Evolutionary conservation across 2,888 invertebrate genomes (phyloP).

Genomic region (Ptychoptera albimana): DNA sequence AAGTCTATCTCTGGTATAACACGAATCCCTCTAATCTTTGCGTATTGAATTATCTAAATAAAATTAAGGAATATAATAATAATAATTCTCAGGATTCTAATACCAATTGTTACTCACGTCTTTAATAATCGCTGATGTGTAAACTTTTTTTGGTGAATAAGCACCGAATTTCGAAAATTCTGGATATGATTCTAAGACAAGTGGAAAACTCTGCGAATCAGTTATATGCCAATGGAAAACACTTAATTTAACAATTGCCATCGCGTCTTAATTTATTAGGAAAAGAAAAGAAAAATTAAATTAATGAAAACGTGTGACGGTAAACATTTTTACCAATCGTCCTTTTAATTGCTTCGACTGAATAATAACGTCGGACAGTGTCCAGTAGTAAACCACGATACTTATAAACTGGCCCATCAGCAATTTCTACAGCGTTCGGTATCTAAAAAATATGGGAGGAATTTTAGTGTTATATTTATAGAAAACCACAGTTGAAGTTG

Average conservation of each 20-base stretch:
- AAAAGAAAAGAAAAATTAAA: background rate
- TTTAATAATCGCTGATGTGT: constrained; percentile 36
- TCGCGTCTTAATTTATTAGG: constrained; percentile 41
- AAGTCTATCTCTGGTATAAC: constrained; percentile 87
- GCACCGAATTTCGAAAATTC: constrained; percentile 61
- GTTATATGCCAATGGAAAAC: constrained; percentile 92
- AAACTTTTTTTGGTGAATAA: constrained; percentile 54
- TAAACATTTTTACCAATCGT: constrained; percentile 59
- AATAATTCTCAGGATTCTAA: background rate
- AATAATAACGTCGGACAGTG: constrained; percentile 75
- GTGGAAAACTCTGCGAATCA: constrained; percentile 89
- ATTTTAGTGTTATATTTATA: background rate
- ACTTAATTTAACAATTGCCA: constrained; percentile 82
- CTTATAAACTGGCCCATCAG: constrained; percentile 69
- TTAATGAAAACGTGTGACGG: constrained; percentile 2
- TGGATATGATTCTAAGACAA: constrained; percentile 57
- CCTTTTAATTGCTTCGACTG: constrained; percentile 50
- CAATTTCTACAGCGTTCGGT: constrained; percentile 36
- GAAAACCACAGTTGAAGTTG: no score
- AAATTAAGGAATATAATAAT: background rate
- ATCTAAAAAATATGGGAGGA: no score
- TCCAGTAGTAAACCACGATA: constrained; percentile 83
- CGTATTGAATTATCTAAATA: constrained; percentile 44
- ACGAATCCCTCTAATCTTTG: constrained; percentile 58
- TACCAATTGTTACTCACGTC: constrained; percentile 30